Conservation (phyloP, 2,888 invertebrate species). For the Drosophila phalerata region DNA sequence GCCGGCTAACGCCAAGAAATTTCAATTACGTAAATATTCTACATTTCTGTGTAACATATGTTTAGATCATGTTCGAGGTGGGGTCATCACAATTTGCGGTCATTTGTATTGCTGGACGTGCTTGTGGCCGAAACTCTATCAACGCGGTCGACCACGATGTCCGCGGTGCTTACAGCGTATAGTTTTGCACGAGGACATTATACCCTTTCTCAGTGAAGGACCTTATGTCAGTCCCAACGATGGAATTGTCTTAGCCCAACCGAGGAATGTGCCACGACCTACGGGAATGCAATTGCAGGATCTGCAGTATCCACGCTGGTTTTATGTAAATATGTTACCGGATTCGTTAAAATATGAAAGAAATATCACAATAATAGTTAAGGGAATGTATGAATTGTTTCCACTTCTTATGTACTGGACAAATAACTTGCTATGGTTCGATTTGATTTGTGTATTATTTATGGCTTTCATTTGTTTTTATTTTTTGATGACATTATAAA, state of each 20-base stretch:
- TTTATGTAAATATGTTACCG: constrained; percentile 6
- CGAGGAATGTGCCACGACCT: constrained; percentile 53
- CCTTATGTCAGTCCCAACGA: constrained; percentile 18
- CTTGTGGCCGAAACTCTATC: constrained; percentile 46
- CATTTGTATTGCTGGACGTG: constrained; percentile 67
- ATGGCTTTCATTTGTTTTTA: constrained; percentile 7
- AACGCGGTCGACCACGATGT: constrained; percentile 7
- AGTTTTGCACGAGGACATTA: constrained; percentile 60
- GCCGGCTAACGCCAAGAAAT: too few relatives aligned
- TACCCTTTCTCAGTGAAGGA: constrained; percentile 54
- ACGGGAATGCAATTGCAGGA: constrained; percentile 40
- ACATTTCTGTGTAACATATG: constrained; percentile 45
- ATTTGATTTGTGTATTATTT: not conserved
- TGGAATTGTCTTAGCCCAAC: constrained; percentile 30
- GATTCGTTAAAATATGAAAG: not conserved
- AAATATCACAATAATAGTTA: not conserved
- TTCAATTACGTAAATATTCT: too few relatives aligned
- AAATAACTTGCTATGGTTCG: constrained; percentile 4
- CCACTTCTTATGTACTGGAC: not conserved
- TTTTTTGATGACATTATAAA: not conserved
- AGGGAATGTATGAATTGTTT: not conserved
- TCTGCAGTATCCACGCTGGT: constrained; percentile 34
- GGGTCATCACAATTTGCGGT: constrained; percentile 64
- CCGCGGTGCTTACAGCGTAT: constrained; percentile 41
- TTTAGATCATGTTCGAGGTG: constrained; percentile 19